Base-by-base conservation (phyloP, 2,113 vertebrate genomes). In the Dascyllus trimaculatus region DNA sequence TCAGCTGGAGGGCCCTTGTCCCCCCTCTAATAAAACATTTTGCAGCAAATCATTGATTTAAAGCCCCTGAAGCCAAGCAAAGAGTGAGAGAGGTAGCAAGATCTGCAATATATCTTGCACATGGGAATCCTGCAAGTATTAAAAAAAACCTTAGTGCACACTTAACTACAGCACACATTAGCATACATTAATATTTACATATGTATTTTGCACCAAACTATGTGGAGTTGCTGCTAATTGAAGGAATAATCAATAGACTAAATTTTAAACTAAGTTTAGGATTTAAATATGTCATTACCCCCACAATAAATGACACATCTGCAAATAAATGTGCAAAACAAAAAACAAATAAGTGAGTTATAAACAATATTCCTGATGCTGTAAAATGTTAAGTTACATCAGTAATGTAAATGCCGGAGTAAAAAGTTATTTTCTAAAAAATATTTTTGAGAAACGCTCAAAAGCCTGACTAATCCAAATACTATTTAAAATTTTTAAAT, bases 21-120 rank as follows among this genome's bases (percentile, higher is more conserved):
- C 94, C 94, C 93, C 92, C 92, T 95, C 95, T 96, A 98, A 98
- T 97, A 98, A 97, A 98, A 98, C 96, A 98, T 97, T 97, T 97
- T 96, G 96, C 97, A 95, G 96, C 96, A 96, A 85, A 97, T 98
- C 96, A 95, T 95, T 96, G 96, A 97, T 97, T 96, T 97, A 95
- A 96, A 97, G 94, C 91, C 91, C 94, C 91, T 93, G 18, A 14
- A 78, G 73, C 45, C 1, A 40, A 72, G 91, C 86, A 94, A 94
- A 68, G 68, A 71, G 92, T 93, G 93, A 94, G 92, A 93, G 93
- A 94, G 93, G 93, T 94, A 94, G 93, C 19, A 48, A 64, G 75
- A 81, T 73, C 24, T 72, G 64, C 22, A 48, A 66, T 38, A 32
- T 57, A 46, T 80, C 22, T 51, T 48, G 9, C 11, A 71, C 68